Conservation (phyloP, 2,113 vertebrate species). For the Parus major region DNA sequence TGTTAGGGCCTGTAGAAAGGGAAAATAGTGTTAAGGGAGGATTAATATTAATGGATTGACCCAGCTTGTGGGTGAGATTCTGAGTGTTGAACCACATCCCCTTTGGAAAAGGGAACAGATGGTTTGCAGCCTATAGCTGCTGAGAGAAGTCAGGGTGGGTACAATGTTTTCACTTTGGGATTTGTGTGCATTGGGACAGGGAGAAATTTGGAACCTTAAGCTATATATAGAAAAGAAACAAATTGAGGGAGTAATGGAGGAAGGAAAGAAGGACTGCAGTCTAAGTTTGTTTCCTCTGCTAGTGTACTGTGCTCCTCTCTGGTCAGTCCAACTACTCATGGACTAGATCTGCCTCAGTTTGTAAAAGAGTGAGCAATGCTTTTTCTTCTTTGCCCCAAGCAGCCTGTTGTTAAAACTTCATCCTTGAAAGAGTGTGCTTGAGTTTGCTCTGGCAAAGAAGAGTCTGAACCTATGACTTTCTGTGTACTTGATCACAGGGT, state of each 20-base stretch:
- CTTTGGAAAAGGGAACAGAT: not conserved
- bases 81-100: rapidly evolving
- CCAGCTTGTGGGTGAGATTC: rapidly evolving
- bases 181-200: rapidly evolving
- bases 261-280: not conserved
- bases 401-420: not conserved
- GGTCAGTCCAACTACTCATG: not conserved
- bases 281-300: not conserved
- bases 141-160: not conserved
- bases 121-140: not conserved
- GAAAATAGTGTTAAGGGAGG: rapidly evolving
- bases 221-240: not conserved
- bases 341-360: not conserved
- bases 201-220: not conserved
- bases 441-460: not conserved
- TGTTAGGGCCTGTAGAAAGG: not conserved
- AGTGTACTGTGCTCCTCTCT: not conserved
- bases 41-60: not conserved
- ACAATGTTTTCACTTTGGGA: not conserved
- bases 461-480: not conserved
- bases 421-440: not conserved
- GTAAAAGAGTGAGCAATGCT: not conserved
- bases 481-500: not conserved
- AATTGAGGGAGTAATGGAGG: not conserved
- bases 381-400: not conserved